A percentile compares a stretch with the other conserved stretches of the same genome.
These are phyloP conservation scores for Linepithema humile DNA, from an alignment of 1,140 invertebrate genomes.

Conservation along the genomic window DNA sequence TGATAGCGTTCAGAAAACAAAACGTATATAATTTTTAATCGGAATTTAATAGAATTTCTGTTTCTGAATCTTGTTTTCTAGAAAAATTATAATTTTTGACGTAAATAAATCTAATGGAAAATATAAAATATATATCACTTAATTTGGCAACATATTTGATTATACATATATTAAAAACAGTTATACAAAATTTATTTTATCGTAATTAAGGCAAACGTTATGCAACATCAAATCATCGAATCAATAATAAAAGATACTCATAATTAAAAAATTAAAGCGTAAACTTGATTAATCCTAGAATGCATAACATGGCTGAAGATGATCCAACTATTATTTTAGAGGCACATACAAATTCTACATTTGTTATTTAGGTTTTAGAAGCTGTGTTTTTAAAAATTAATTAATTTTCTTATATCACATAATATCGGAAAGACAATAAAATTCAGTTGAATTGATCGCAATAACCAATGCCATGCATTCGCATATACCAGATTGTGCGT, in stretches of 20 bases:
- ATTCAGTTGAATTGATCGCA: not conserved
- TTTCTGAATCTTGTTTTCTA: not conserved
- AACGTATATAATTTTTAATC: not conserved
- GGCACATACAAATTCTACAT: not conserved
- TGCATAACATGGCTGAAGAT: not conserved
- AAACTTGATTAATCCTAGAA: constrained; percentile 4
- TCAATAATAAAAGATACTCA: not conserved
- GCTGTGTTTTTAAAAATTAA: not conserved
- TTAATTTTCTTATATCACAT: not conserved
- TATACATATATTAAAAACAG: not conserved
- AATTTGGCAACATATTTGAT: not conserved
- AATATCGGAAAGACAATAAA: not conserved
- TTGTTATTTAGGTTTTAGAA: not conserved
- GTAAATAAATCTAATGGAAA: too few species aligned
- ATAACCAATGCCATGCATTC: not conserved
- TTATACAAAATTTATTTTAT: not conserved
- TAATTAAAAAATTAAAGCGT: not conserved
- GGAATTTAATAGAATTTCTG: not conserved
- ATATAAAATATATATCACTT: not conserved
- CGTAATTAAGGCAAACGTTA: not conserved
- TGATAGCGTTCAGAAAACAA: not conserved
- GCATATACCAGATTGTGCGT: not conserved
- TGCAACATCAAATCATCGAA: too few species aligned
- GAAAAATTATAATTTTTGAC: not conserved
- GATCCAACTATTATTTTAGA: not conserved